phyloP scores from a whole-genome alignment of 2,888 invertebrate genomes.

The Pseudococcus longispinus region DNA sequence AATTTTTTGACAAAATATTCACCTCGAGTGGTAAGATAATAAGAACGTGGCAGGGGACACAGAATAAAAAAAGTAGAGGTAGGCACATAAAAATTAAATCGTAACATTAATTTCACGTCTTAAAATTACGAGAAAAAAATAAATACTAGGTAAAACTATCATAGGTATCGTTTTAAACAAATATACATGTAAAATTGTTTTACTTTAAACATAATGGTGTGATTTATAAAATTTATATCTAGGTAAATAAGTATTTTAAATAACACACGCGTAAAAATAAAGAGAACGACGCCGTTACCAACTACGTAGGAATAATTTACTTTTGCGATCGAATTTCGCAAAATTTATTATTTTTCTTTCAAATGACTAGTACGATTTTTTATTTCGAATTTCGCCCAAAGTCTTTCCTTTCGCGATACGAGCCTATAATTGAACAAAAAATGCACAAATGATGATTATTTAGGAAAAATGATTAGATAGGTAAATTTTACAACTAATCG shows the following conservation, averaged over 20 bases:
- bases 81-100: slow-evolving; percentile 42
- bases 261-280: slow-evolving; percentile 8
- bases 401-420: not conserved
- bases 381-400: not conserved
- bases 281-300: slow-evolving; percentile 20
- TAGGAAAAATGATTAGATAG: not conserved
- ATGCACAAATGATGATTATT: not conserved
- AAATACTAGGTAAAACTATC: not conserved
- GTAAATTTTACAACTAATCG: too few relatives aligned
- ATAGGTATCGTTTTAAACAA: not conserved
- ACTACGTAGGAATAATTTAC: slow-evolving; percentile 28
- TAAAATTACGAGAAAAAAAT: not conserved
- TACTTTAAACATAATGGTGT: slow-evolving; percentile 38
- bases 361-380: slow-evolving; percentile 40
- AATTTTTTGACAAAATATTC: slow-evolving; percentile 39
- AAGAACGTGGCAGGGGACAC: slow-evolving; percentile 7
- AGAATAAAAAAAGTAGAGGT: slow-evolving; percentile 41
- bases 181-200: not conserved
- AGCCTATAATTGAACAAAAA: not conserved
- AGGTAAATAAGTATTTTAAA: slow-evolving; percentile 15
- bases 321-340: slow-evolving; percentile 14
- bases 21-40: not conserved
- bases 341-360: slow-evolving; percentile 14
- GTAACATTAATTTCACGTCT: not conserved
- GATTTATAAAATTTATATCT: slow-evolving; percentile 21